Conservation (phyloP, 1,140 invertebrate species). For the Scaptodrosophila lebanonensis region DNA sequence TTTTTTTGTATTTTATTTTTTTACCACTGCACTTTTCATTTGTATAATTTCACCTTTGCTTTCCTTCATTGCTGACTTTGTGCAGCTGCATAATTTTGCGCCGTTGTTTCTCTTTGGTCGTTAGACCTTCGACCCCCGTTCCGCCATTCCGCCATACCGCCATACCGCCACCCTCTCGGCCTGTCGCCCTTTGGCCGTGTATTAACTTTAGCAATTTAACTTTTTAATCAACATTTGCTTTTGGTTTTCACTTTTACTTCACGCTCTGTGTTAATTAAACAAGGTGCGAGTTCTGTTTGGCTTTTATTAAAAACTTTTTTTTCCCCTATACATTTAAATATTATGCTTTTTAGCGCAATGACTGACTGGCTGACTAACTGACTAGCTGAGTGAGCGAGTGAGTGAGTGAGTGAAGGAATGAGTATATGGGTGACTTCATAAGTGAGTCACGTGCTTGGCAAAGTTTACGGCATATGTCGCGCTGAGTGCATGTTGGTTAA, state of each 20-base stretch:
- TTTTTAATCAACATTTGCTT: constrained; percentile 71
- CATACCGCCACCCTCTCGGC: not conserved
- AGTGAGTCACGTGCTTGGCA: no score
- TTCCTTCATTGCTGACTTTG: constrained; percentile 37
- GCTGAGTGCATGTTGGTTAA: no score
- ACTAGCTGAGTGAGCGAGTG: constrained; percentile 8
- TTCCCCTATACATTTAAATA: constrained; percentile 16
- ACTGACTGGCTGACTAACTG: constrained; percentile 17
- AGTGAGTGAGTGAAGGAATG: not conserved
- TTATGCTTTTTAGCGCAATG: constrained; percentile 6
- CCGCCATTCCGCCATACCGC: not conserved
- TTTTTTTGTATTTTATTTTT: constrained; percentile 10
- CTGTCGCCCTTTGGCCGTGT: constrained; percentile 25
- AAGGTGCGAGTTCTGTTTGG: constrained; percentile 50
- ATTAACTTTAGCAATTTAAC: constrained; percentile 71
- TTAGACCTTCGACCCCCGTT: not conserved
- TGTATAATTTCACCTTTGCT: constrained; percentile 57
- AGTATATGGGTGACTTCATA: no score
- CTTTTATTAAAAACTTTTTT: constrained; percentile 49
- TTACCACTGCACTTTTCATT: constrained; percentile 47
- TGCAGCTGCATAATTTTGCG: constrained; percentile 55
- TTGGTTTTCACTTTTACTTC: constrained; percentile 68
- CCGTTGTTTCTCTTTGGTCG: constrained; percentile 16
- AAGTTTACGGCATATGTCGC: no score
- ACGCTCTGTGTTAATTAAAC: constrained; percentile 51